A percentile compares a stretch with the other conserved stretches of the same genome.
phyloP scores from a whole-genome alignment of 2,113 vertebrate species.

The Pterocles orientalis region DNA sequence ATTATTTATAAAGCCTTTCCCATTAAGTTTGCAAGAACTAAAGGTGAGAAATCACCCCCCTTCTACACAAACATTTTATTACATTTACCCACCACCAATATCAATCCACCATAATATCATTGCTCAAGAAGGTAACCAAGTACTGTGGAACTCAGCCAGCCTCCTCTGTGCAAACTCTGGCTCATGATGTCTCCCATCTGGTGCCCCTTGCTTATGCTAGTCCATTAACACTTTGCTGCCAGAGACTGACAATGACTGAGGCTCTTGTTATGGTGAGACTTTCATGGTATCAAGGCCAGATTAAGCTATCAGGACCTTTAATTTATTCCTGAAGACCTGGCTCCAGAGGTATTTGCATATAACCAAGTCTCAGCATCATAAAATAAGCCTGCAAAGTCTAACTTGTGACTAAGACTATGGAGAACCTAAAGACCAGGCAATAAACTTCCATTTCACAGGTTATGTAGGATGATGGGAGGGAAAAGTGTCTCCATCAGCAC shows the following conservation, averaged over 20 bases:
- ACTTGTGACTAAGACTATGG: background rate
- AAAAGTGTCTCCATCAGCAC: background rate
- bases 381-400: background rate
- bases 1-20: constrained; percentile 34
- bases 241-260: background rate
- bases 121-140: background rate
- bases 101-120: background rate
- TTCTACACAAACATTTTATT: constrained; percentile 3
- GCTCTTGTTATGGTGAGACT: background rate
- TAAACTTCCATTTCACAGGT: background rate
- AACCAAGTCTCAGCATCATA: background rate
- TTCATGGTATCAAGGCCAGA: background rate
- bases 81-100: background rate
- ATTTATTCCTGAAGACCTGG: background rate
- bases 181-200: background rate
- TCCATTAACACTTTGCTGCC: background rate
- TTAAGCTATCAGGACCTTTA: background rate
- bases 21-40: background rate
- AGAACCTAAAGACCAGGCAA: background rate
- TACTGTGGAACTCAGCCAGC: background rate
- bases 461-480: background rate
- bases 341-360: background rate
- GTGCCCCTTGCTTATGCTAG: background rate
- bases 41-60: background rate
- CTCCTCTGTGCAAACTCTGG: background rate